These are phyloP conservation scores for Aphelenchoides besseyi DNA, from an alignment of 1,140 invertebrate genomes.

Conservation along the genomic window DNA sequence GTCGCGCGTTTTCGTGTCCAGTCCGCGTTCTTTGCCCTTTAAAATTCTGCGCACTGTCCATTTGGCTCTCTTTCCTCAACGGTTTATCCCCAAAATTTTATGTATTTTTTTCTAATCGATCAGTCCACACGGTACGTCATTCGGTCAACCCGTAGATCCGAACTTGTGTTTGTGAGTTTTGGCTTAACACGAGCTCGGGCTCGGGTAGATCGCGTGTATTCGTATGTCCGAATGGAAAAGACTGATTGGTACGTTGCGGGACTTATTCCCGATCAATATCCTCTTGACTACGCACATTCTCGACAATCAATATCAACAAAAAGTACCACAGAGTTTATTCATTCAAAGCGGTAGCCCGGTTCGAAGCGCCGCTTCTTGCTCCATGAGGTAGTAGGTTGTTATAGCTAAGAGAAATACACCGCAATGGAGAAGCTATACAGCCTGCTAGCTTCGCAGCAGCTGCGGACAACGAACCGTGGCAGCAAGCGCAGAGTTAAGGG, in stretches of 20 bases:
- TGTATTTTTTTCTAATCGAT: background rate
- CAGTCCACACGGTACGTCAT: background rate
- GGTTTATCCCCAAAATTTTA: background rate
- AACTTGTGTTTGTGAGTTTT: constrained; percentile 49
- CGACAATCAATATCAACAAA: background rate
- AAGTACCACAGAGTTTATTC: background rate
- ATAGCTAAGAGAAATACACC: constrained; percentile 53
- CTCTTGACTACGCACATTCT: background rate
- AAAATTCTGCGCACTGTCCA: background rate
- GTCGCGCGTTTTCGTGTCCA: background rate
- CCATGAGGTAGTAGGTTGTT: constrained; percentile 60
- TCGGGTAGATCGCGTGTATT: constrained; percentile 42
- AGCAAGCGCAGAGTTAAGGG: constrained; percentile 5
- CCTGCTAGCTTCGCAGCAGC: constrained; percentile 44
- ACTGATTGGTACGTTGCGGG: background rate
- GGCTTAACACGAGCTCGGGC: constrained; percentile 46
- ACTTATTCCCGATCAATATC: background rate
- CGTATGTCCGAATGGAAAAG: constrained; percentile 18
- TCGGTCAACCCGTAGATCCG: constrained; percentile 59
- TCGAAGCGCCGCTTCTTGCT: background rate
- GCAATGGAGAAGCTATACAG: constrained; percentile 46
- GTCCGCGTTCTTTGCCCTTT: constrained; percentile 1
- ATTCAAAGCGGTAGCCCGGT: constrained; percentile 4
- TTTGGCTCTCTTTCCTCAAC: background rate
- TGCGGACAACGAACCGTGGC: background rate